Evolutionary conservation across 2,797 vertebrate genomes (phyloP), one percentile per base, ranked within the genome.

Genomic region (Chelmon rostratus): DNA sequence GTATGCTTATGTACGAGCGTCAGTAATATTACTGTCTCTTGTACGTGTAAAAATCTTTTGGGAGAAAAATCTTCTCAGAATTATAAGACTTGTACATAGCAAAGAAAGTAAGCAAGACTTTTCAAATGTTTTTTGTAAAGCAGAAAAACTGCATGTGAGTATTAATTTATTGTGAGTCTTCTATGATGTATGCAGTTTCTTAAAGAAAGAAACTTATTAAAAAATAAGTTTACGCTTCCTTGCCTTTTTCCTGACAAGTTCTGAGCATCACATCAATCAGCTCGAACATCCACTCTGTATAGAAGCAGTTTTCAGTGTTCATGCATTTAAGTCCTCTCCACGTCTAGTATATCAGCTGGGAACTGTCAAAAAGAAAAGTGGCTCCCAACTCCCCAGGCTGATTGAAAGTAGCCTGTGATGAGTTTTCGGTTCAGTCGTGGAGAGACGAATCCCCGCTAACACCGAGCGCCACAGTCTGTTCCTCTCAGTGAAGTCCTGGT

Each of bases 141-240:
- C 96, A 91, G 95, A 95, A 96, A 73, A 96, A 95, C 95, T 96
- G 96, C 97, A 97, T 97, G 97, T 96, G 88, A 81, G 89, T 91
- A 89, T 93, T 97, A 97, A 97, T 95, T 97, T 96, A 97, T 96
- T 96, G 96, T 97, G 95, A 95, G 95, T 97, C 96, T 96, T 96
- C 88, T 91, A 96, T 95, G 90, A 95, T 97, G 96, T 97, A 96
- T 96, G 96, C 94, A 96, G 96, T 97, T 98, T 98, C 96, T 96
- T 96, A 96, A 96, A 96, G 95, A 96, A 96, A 91, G 92, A 96
- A 94, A 92, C 94, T 73, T 90, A 90, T 74, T 92, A 88, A 94
- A 93, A 93, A 91, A 79, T 73, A 78, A 68, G 68, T 81, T 87
- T 35, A 73, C 56, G 42, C 28, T 56, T 76, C 8, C 6, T 76